Evolutionary conservation across 2,113 vertebrate genomes (phyloP).

Genomic region (Rhinoptilus africanus): DNA sequence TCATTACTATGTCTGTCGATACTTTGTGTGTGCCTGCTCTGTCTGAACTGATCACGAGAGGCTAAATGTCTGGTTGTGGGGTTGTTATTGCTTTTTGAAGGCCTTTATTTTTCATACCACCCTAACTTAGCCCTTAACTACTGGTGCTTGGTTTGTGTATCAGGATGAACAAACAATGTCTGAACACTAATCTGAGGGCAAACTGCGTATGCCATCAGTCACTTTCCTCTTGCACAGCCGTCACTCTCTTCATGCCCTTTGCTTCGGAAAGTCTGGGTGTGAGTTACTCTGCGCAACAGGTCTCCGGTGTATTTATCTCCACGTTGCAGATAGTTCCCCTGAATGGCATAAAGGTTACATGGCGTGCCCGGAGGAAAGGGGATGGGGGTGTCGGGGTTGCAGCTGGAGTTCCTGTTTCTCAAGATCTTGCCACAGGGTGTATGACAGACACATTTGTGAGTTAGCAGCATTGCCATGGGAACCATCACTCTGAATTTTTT

Average conservation of each 20-base stretch:
- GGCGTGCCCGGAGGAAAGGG: not conserved
- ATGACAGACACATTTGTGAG: not conserved
- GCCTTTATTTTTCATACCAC: not conserved
- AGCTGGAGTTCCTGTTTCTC: slow-evolving; percentile 33
- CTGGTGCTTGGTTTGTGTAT: not conserved
- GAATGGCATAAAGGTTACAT: not conserved
- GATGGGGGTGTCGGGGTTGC: not conserved
- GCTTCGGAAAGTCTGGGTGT: not conserved
- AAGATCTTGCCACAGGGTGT: slow-evolving; percentile 12
- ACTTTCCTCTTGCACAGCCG: not conserved
- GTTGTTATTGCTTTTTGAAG: not conserved
- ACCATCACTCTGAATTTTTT: not conserved
- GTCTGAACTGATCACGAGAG: not conserved
- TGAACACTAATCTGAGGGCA: slow-evolving; percentile 3
- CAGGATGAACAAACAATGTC: slow-evolving; percentile 11
- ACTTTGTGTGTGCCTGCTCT: not conserved
- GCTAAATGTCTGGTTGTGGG: not conserved
- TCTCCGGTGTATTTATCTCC: not conserved
- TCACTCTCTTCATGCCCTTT: not conserved
- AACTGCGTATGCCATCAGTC: not conserved
- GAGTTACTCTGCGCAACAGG: not conserved
- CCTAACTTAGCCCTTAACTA: slow-evolving; percentile 1
- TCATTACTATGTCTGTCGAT: slow-evolving; percentile 2
- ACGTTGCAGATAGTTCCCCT: not conserved
- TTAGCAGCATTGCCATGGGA: slow-evolving; percentile 24